Percentiles rank a stretch among this genome's conserved stretches.
These are phyloP conservation scores for Parapristionchus giblindavisi DNA, from an alignment of 2,888 invertebrate species.

Conservation along the genomic window DNA sequence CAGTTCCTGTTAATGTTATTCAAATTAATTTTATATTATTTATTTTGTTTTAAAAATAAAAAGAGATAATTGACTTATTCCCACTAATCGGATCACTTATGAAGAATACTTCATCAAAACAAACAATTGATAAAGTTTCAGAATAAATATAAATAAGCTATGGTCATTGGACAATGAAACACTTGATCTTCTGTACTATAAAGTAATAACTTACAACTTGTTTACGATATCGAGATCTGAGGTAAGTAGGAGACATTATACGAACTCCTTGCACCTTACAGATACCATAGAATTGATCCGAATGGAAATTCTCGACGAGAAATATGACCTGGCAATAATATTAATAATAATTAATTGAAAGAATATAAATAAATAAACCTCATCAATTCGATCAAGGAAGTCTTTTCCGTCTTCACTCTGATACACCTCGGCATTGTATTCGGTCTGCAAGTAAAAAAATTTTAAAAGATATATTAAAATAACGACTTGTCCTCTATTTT, in stretches of 20 bases:
- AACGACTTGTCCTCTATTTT: too few species aligned
- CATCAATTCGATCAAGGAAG: slow-evolving; percentile 12
- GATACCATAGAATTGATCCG: not conserved
- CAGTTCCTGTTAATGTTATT: too few species aligned
- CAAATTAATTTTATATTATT: too few species aligned
- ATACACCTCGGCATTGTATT: slow-evolving; percentile 26
- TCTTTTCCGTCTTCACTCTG: slow-evolving; percentile 17
- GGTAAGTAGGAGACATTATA: slow-evolving; percentile 29
- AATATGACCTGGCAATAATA: slow-evolving; percentile 23
- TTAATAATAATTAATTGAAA: not conserved
- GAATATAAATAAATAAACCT: not conserved
- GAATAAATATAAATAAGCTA: not conserved
- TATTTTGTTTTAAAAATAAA: too few species aligned
- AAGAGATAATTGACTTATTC: not conserved
- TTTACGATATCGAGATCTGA: slow-evolving; percentile 31
- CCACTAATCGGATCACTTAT: not conserved
- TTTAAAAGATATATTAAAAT: not conserved
- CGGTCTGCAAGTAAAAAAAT: slow-evolving; percentile 16
- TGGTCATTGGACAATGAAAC: too few species aligned
- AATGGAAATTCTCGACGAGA: slow-evolving; percentile 21
- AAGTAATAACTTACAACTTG: slow-evolving; percentile 20
- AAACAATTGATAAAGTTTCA: not conserved
- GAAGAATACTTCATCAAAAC: not conserved
- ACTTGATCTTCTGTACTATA: too few species aligned
- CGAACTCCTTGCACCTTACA: not conserved